Base-by-base conservation (phyloP, 1,140 invertebrate genomes). In the Polyergus mexicanus region DNA sequence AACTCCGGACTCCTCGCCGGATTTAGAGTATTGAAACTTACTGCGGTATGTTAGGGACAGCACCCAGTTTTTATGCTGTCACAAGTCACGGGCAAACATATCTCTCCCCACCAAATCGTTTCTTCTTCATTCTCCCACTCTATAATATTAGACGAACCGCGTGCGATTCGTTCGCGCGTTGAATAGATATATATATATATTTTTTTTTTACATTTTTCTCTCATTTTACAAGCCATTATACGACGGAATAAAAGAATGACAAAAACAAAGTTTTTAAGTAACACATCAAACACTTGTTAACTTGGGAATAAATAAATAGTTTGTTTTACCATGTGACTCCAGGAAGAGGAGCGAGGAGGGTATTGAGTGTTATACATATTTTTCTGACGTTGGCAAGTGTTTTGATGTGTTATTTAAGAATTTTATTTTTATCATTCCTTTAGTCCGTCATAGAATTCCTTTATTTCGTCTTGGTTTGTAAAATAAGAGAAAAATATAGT, bases 41-140 rank as follows among this genome's bases (percentile, higher is more conserved):
- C 88, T 90, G 84, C 38, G 56, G 62, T 47, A 58, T 81, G 80
- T 25, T 85, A 60, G 35, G 13, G 51, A 22, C 22, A 62, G 56
- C 41, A 62, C 35, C 65, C 75, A 80, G 85, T 71, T 89, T 90
- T 90, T 90, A 90, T 89, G 58, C 22, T 22, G 3, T 10, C 38
- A 51, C 47, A 10, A 38, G 16, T 32, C 32, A 32, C 35, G 28
- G n/a, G 32, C 32, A 44, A 2, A 44, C 4, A 16, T 35, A 28
- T 74, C 71, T 74, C 22, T 58, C 78, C 78, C 78, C 38, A 25
- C 78, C 19, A 32, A 41, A 69, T 58, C 51, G 22, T 22, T 41
- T 68, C 47, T 41, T 56, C 51, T 56, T 72, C 22, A 6, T 68
- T 28, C 63, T 78, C 76, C 63, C 76, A 80, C 76, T 38, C 51